Evolutionary conservation across 2,113 vertebrate species (phyloP), one percentile per base, ranked within the genome.

Genomic region (Orycteropus afer): DNA sequence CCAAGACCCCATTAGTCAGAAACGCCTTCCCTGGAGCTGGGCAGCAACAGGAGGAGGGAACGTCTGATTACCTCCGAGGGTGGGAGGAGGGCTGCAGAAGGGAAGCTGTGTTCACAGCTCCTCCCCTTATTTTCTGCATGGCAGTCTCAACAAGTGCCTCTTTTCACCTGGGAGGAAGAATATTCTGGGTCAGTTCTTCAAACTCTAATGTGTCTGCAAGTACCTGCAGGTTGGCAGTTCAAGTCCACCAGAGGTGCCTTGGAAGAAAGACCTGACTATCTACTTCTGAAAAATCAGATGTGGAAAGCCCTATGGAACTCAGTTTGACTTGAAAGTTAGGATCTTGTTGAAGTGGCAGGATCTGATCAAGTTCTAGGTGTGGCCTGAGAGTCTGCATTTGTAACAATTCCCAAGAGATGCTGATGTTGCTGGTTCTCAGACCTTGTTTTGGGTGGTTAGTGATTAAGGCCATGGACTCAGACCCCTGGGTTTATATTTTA

Each of bases 1-100:
- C 29, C 71, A 42, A 8, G 53, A 45, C 78, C 51, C 67, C 29
- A 0, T 42, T 59, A 57, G 71, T 84, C 34, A 37, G 80, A 47
- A 95, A 27, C n/a, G 18, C 47, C 89, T 83, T 91, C 47, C 45
- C 10, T 1, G 22, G 42, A 5, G 15, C 77, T 63, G n/a, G 63
- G 20, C 14, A 77, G 51, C 27, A 40, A 27, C 5, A 3, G 32
- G 22, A 59, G 34, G 37, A 53, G 34, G 10, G 40, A 29, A 37
- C 11, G 4, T 5, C 29, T 27, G 11, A 11, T 42, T 1, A 23
- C 84, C 34, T n/a, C 34, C 45, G 29, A 23, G 45, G 7, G 17
- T 25, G 27, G 32, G 32, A 42, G 27, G n/a, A 3, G 37, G 6
- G 34, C 32, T 53, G 27, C 0, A 0, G 25, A 34, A 32, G 7